Conservation (phyloP, 2,113 vertebrate species). For the Scophthalmus maximus region DNA sequence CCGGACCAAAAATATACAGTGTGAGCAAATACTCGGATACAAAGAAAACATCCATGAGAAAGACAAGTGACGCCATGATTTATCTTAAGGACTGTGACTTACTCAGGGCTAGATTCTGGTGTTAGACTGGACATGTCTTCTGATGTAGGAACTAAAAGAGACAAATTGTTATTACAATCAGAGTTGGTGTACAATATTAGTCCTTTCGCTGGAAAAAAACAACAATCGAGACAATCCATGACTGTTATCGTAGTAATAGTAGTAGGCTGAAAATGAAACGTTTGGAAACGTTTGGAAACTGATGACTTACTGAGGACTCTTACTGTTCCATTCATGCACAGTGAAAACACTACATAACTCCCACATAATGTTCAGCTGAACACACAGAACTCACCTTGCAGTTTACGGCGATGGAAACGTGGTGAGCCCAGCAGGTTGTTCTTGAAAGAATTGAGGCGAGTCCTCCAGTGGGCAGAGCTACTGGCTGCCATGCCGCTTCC, state of each 20-base stretch:
- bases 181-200: not conserved
- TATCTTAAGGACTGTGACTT: constrained; percentile 69
- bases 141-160: constrained; percentile 89
- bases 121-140: constrained; percentile 96
- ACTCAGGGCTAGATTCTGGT: constrained; percentile 95
- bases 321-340: not conserved
- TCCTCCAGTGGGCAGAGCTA: constrained; percentile 89
- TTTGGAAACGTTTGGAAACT: not conserved
- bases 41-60: constrained; percentile 6
- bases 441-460: constrained; percentile 93
- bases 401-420: constrained; percentile 92
- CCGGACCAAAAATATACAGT: constrained; percentile 6
- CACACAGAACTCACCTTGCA: constrained; percentile 85
- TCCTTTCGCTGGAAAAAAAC: not conserved
- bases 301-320: not conserved
- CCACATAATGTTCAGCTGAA: not conserved
- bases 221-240: not conserved
- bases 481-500: constrained; percentile 88
- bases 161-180: constrained; percentile 20
- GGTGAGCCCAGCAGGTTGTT: constrained; percentile 94
- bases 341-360: not conserved
- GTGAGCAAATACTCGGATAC: constrained; percentile 5
- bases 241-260: not conserved
- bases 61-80: not conserved
- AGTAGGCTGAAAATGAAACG: constrained; percentile 9